Conservation (phyloP, 2,888 invertebrate genomes). For the Hypena proboscidalis region DNA sequence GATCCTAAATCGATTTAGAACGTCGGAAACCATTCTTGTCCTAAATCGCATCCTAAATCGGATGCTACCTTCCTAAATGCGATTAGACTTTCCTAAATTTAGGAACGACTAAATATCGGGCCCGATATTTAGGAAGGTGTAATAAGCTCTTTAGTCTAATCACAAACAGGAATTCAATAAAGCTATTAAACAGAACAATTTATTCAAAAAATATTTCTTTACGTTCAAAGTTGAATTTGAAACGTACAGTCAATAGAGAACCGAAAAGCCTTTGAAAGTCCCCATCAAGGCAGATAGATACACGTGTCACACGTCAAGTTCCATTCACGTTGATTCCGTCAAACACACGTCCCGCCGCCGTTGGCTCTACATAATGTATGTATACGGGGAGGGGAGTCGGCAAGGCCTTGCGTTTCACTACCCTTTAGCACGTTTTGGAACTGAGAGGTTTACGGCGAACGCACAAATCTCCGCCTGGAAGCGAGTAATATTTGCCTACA, state of each 20-base stretch:
- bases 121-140: no score
- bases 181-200: not conserved
- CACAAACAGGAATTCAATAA: no score
- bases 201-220: conserved; percentile 4
- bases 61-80: no score
- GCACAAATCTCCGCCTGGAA: conserved; percentile 81
- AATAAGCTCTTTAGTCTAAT: no score
- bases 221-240: conserved; percentile 15
- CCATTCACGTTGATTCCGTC: conserved; percentile 76
- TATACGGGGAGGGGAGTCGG: conserved; percentile 56
- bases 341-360: conserved; percentile 62
- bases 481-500: conserved; percentile 84
- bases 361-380: conserved; percentile 71
- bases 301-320: conserved; percentile 76
- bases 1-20: no score
- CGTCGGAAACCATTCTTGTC: no score
- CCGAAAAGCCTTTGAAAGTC: conserved; percentile 57
- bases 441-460: conserved; percentile 70
- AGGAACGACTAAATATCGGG: no score
- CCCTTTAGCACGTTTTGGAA: conserved; percentile 72
- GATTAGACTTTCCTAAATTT: no score
- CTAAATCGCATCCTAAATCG: no score
- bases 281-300: conserved; percentile 59
- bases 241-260: conserved; percentile 39
- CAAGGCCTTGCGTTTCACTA: conserved; percentile 56